phyloP scores from a whole-genome alignment of 2,113 vertebrate genomes.

The Mugil cephalus region DNA sequence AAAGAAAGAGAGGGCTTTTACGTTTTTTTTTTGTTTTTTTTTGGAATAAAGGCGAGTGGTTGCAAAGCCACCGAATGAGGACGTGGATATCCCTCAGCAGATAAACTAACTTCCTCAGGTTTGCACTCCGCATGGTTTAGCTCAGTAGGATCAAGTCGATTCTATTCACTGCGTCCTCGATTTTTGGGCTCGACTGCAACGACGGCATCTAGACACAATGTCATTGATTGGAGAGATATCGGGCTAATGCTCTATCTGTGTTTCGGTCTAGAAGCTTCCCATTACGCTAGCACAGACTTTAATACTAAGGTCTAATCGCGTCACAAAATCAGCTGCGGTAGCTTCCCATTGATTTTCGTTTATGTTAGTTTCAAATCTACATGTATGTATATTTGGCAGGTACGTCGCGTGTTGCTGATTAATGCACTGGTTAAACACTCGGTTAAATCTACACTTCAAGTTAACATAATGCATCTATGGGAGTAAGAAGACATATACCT shows the following conservation, averaged over 20 bases:
- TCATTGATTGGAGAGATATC: conserved; percentile 16
- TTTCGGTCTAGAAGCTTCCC: conserved; percentile 12
- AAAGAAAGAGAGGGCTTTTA: conserved; percentile 9
- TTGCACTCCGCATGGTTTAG: conserved; percentile 15
- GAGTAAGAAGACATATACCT: conserved; percentile 50
- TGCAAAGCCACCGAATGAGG: conserved; percentile 46
- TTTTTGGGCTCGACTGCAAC: conserved; percentile 17
- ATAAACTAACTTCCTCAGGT: conserved; percentile 17
- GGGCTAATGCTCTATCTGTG: conserved; percentile 19
- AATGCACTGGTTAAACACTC: conserved; percentile 72
- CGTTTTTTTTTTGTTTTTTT: background rate
- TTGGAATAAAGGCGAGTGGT: conserved; percentile 53
- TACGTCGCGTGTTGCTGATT: conserved; percentile 57
- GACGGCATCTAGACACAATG: conserved; percentile 26
- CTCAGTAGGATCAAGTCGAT: conserved; percentile 17
- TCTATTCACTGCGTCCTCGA: conserved; percentile 30
- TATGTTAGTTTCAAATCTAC: conserved; percentile 58
- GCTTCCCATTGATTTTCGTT: conserved; percentile 44
- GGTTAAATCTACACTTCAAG: conserved; percentile 62
- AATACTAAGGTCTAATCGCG: conserved; percentile 44
- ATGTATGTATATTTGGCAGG: conserved; percentile 73
- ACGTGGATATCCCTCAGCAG: conserved; percentile 17
- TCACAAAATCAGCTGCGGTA: conserved; percentile 26
- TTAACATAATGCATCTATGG: conserved; percentile 54
- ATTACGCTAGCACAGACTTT: conserved; percentile 26